phyloP scores from a whole-genome alignment of 2,113 vertebrate genomes.

The Bos javanicus region DNA sequence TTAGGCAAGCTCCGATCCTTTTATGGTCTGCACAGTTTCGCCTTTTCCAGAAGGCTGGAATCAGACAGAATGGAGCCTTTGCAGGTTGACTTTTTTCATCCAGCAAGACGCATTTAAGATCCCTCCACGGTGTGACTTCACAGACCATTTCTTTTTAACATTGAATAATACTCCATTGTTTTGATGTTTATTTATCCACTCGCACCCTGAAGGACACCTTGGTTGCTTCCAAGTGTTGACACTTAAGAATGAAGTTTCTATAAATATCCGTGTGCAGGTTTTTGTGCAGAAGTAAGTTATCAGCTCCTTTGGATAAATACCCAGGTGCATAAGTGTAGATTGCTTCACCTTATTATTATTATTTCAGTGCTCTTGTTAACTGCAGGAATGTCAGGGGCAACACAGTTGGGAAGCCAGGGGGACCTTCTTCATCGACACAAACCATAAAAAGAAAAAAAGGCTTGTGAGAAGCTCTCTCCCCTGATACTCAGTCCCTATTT shows the following conservation, averaged over 20 bases:
- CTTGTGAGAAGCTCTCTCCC: background rate
- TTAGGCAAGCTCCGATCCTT: background rate
- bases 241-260: background rate
- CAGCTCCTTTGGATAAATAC: background rate
- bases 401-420: rapidly evolving
- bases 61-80: background rate
- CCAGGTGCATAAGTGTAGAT: background rate
- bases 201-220: background rate
- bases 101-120: background rate
- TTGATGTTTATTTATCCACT: background rate
- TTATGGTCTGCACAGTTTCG: background rate
- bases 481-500: background rate
- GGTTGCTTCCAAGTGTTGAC: background rate
- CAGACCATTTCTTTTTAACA: background rate
- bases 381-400: too few relatives aligned
- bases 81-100: background rate
- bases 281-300: background rate
- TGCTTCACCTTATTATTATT: background rate
- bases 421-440: background rate
- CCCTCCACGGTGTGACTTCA: background rate
- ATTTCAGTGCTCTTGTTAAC: background rate
- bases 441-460: too few relatives aligned
- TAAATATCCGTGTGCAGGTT: background rate
- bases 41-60: background rate
- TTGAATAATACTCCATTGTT: background rate